These are phyloP conservation scores for Spisula solida DNA, from an alignment of 2,888 invertebrate genomes.

Conservation along the genomic window DNA sequence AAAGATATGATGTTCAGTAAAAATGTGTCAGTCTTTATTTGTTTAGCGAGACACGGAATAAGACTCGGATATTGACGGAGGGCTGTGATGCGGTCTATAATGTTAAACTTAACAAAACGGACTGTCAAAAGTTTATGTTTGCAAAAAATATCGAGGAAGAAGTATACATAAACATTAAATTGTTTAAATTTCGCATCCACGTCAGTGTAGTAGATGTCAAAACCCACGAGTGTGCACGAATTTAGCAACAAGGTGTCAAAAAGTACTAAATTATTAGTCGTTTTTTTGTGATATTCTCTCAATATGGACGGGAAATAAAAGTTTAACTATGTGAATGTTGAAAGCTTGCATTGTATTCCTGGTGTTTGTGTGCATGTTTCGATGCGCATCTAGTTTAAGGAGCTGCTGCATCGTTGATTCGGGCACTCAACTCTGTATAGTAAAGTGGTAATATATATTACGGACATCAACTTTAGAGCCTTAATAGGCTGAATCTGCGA, in stretches of 20 bases:
- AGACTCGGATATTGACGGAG: not conserved
- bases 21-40: constrained; percentile 5
- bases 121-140: not conserved
- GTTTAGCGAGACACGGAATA: not conserved
- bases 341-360: not conserved
- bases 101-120: not conserved
- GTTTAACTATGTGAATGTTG: not conserved
- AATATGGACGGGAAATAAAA: not conserved
- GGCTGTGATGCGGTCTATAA: not conserved
- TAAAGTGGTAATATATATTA: no score
- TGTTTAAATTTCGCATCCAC: not conserved
- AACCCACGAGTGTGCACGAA: not conserved
- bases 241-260: not conserved
- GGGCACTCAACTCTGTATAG: no score
- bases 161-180: not conserved
- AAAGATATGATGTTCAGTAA: not conserved
- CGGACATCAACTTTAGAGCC: no score
- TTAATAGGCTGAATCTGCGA: no score
- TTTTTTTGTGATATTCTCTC: not conserved
- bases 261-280: not conserved
- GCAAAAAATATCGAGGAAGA: not conserved
- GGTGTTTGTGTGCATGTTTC: not conserved
- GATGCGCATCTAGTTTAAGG: not conserved
- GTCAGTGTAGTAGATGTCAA: not conserved
- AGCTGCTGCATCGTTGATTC: no score